Conservation (phyloP, 2,797 vertebrate genomes). For the Xenopus petersii region DNA sequence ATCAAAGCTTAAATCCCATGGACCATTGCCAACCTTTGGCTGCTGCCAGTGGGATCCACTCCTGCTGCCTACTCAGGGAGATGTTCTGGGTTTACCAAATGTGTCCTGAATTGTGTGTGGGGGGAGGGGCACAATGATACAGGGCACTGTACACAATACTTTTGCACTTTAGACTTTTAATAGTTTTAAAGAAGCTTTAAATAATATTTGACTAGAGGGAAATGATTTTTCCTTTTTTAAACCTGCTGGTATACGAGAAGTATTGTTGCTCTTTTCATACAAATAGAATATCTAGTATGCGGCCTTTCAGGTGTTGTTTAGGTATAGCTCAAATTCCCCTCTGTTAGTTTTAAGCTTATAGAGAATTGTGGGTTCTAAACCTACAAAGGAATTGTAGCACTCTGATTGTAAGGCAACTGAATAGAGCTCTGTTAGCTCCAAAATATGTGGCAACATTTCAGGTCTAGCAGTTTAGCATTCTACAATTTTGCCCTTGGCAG, state of each 20-base stretch:
- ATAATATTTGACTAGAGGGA: slow-evolving; percentile 1
- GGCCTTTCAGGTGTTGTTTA: too few species aligned
- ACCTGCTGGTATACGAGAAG: slow-evolving; percentile 14
- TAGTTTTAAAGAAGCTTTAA: slow-evolving; percentile 19
- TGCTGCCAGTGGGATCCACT: slow-evolving; percentile 29
- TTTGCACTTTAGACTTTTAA: slow-evolving; percentile 26
- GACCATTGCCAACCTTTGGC: slow-evolving; percentile 12
- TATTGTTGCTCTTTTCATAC: background rate
- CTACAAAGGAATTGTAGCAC: too few species aligned
- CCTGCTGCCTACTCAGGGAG: slow-evolving; percentile 69
- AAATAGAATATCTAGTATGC: too few species aligned
- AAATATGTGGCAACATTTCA: too few species aligned
- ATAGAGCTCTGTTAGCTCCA: too few species aligned
- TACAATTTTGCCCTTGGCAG: too few species aligned
- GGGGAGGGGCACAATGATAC: background rate
- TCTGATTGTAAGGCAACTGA: too few species aligned
- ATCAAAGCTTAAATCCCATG: slow-evolving; percentile 19
- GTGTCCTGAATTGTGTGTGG: background rate
- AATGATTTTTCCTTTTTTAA: background rate
- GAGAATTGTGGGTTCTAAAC: too few species aligned
- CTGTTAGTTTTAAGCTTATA: too few species aligned
- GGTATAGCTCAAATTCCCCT: too few species aligned
- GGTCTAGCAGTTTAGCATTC: too few species aligned
- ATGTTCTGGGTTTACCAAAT: slow-evolving; percentile 52
- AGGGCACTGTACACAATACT: slow-evolving; percentile 6